phyloP scores from a whole-genome alignment of 2,797 vertebrate species.

The Crenuchus spilurus region DNA sequence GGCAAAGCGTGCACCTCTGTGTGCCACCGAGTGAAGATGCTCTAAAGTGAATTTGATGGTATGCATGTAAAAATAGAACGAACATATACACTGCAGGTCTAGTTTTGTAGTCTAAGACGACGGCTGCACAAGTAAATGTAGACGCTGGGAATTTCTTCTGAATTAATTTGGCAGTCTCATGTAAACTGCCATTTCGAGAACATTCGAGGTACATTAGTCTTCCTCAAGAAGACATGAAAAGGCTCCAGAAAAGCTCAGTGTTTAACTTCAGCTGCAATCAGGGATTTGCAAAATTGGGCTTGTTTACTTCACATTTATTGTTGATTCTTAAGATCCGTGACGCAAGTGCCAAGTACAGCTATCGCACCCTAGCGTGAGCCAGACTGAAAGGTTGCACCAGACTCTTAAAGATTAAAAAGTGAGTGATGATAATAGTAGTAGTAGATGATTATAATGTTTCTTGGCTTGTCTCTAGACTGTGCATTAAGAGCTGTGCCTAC shows the following conservation, averaged over 20 bases:
- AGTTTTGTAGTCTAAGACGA: background rate
- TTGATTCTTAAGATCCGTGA: background rate
- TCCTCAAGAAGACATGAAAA: slow-evolving; percentile 3
- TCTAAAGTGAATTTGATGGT: too few species aligned
- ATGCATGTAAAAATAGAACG: too few species aligned
- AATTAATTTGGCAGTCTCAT: background rate
- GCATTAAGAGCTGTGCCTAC: background rate
- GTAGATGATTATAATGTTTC: background rate
- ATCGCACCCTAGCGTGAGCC: background rate
- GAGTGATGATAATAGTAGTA: too few species aligned
- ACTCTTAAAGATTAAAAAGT: slow-evolving; percentile 6
- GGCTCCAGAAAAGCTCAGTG: background rate
- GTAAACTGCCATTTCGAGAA: background rate
- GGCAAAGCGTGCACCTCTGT: too few species aligned
- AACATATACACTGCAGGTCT: too few species aligned
- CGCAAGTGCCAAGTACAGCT: background rate
- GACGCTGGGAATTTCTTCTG: background rate
- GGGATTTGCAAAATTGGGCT: slow-evolving; percentile 10
- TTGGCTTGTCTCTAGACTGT: background rate
- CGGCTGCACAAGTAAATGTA: background rate
- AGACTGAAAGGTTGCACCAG: background rate
- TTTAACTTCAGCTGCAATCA: slow-evolving; percentile 1
- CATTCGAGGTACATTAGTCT: background rate
- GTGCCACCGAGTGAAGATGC: too few species aligned
- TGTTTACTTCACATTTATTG: slow-evolving; percentile 14